Evolutionary conservation across 1,140 invertebrate species (phyloP).

Genomic region (Ruditapes philippinarum): DNA sequence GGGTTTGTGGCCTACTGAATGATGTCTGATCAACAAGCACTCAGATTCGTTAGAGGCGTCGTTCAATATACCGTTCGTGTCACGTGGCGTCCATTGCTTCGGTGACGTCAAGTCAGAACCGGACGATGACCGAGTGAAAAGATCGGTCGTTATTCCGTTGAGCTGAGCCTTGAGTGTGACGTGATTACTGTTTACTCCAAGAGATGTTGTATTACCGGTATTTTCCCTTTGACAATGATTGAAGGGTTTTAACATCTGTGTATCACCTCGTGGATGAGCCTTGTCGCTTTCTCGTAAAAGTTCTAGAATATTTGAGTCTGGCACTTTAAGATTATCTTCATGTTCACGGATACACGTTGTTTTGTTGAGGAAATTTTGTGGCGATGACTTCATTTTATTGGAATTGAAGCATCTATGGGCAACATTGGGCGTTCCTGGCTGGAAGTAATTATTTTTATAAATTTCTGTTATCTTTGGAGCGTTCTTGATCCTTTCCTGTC

Average conservation of each 20-base stretch:
- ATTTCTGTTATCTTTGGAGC: background rate
- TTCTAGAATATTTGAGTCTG: slow-evolving; percentile 65
- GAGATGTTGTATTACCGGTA: background rate
- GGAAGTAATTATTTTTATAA: slow-evolving; percentile 48
- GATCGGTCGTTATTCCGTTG: slow-evolving; percentile 15
- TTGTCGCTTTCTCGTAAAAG: slow-evolving; percentile 68
- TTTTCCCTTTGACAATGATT: background rate
- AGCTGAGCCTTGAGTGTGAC: background rate
- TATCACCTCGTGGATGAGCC: background rate
- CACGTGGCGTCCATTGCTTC: background rate
- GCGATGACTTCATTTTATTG: slow-evolving; percentile 9
- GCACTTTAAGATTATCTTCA: slow-evolving; percentile 26
- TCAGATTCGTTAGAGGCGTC: slow-evolving; percentile 1
- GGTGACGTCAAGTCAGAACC: slow-evolving; percentile 38
- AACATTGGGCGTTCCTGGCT: slow-evolving; percentile 34
- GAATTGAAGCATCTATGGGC: background rate
- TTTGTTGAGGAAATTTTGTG: slow-evolving; percentile 20
- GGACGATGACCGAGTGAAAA: slow-evolving; percentile 19
- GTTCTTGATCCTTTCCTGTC: slow-evolving; percentile 39
- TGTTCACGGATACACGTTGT: background rate
- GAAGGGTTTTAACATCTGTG: background rate
- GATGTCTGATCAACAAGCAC: slow-evolving; percentile 24
- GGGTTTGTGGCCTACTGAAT: slow-evolving; percentile 49
- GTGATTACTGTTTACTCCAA: background rate
- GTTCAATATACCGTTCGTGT: background rate